Evolutionary conservation across 2,113 vertebrate genomes (phyloP), one percentile per base, ranked within the genome.

Genomic region (Crotalus tigris): DNA sequence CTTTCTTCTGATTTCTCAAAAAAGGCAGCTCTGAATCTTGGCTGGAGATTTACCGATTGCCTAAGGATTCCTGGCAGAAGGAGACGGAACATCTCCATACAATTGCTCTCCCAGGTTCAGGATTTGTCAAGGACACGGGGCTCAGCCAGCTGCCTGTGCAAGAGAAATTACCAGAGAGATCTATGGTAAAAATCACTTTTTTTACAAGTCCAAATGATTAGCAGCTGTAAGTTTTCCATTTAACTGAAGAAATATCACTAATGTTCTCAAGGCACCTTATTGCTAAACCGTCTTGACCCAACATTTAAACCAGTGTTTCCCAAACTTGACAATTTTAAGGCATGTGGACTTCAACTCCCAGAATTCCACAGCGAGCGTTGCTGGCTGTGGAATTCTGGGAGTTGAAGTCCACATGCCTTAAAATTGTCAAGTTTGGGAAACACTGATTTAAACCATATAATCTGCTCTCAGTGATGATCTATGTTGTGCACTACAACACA

Each of bases 21-120:
- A 53, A 96, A 99, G 98, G 98, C 88, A 97, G 93, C 1, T 97
- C 96, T 26, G 97, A 96, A 11, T 57, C 95, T 94, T 98, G 98
- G 97, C 98, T 99, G 54, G 98, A 99, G 49, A 95, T 99, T 87
- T 98, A 98, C 95, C 96, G 93, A 57, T 97, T 99, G 96, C 98
- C 98, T 44, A 97, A 97, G 94, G 98, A 98, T 61, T 94, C 96
- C 58, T 99, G 99, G 99, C 94, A 98, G 91, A 98, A 96, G 94
- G 98, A 99, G 90, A 54, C 96, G 17, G 97, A 98, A 54, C 81
- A 97, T 39, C 92, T 44, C 5, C 19, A 92, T 21, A 24, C 5
- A 13, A 9, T 69, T 10, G 13, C 58, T 44, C 81, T 96, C 96
- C 46, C 54, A n/a, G 5, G 3, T 64, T 49, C 88, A 21, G 85